Percentiles rank a stretch among this genome's conserved stretches.
These are phyloP conservation scores for Acanthosoma haemorrhoidale DNA, from an alignment of 2,888 invertebrate species.

Conservation along the genomic window DNA sequence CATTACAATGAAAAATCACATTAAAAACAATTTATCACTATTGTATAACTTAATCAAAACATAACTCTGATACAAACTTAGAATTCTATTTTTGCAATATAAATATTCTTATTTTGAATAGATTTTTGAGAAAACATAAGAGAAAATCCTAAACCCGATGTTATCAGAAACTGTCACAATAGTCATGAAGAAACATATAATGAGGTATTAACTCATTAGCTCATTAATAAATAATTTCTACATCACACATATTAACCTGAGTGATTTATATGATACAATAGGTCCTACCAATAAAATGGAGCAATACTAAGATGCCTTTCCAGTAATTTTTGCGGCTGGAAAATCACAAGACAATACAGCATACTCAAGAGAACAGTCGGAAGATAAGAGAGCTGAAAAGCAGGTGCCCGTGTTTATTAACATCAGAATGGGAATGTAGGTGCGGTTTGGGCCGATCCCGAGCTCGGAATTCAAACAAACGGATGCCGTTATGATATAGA, in stretches of 20 bases:
- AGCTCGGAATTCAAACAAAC: background rate
- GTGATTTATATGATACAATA: background rate
- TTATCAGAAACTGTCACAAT: too few species aligned
- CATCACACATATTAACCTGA: background rate
- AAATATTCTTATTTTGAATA: too few species aligned
- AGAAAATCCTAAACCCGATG: too few species aligned
- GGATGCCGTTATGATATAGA: background rate
- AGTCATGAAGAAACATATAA: too few species aligned
- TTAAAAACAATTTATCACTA: too few species aligned
- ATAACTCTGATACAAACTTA: too few species aligned
- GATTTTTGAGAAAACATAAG: too few species aligned
- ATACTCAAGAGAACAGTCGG: background rate
- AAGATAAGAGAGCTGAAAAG: background rate
- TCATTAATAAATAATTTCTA: background rate
- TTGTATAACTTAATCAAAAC: too few species aligned
- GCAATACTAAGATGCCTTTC: background rate
- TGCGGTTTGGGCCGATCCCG: slow-evolving; percentile 1
- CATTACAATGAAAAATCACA: too few species aligned
- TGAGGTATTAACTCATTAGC: too few species aligned
- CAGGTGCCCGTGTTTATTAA: slow-evolving; percentile 13
- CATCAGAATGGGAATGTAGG: slow-evolving; percentile 12
- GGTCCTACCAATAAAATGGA: background rate
- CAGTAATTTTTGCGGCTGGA: too few species aligned
- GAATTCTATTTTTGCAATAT: too few species aligned
- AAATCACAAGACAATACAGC: background rate